Evolutionary conservation across 2,113 vertebrate species (phyloP), one percentile per base, ranked within the genome.

Genomic region (Lepus americanus): DNA sequence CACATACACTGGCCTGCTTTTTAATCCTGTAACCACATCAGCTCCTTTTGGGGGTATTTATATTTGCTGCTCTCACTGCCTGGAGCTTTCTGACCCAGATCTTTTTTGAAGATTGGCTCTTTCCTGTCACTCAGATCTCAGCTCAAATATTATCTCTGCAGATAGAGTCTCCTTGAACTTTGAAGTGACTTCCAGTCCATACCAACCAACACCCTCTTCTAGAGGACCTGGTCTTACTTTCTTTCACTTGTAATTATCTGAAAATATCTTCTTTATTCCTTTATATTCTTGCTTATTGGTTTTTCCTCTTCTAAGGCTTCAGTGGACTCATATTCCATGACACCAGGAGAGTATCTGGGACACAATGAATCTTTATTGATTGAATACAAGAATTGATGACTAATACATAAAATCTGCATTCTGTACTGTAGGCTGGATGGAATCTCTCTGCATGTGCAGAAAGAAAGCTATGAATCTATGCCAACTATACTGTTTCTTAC

Each of bases 11-110:
- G 70, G 33, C 22, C 31, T 79, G 25, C 51, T 77, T 87, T 87
- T 33, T 3, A 31, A 61, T 27, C 61, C n/a, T 19, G 9, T 36
- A 55, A 23, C 29, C 55, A 67, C 25, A 14, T 91, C 69, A 66
- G 7, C 59, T 36, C 27, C 70, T 79, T 79, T 76, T 19, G 5
- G 49, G 84, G 29, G 22, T n/a, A 55, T 67, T 79, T 74, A 53
- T 73, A n/a, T 6, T 8, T 16, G 14, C 59, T 36, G 5, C 10
- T 84, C 14, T 49, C 51, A 19, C 6, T 77, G 12, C 61, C n/a
- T 66, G 29, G 70, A 63, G 31, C 39, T 92, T 87, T 78, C 76
- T 87, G 80, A 63, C 53, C 77, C 36, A 77, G 63, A 92, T 87
- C 31, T 89, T 77, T 87, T 77, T 81, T 94, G 4, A 87, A 61